phyloP scores from a whole-genome alignment of 1,140 invertebrate genomes.

The Drosophila ogumai region DNA sequence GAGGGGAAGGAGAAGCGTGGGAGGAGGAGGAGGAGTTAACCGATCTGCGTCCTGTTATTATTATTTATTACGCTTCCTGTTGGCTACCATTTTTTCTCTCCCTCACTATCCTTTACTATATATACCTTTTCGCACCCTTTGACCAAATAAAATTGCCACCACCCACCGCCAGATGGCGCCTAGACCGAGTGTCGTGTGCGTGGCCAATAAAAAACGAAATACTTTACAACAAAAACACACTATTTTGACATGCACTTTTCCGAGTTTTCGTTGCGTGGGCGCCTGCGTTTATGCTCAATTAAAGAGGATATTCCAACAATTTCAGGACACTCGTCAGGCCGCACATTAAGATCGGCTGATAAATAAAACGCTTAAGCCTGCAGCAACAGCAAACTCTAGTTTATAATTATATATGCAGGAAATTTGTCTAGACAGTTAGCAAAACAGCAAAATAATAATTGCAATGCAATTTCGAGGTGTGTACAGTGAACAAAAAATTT shows the following conservation, averaged over 20 bases:
- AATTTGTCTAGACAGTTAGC: slow-evolving; percentile 72
- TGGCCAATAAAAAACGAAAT: slow-evolving; percentile 32
- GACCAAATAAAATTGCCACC: slow-evolving; percentile 4
- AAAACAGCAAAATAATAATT: slow-evolving; percentile 39
- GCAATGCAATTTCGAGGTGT: slow-evolving; percentile 35
- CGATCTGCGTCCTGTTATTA: slow-evolving; percentile 52
- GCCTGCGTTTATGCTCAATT: slow-evolving; percentile 57
- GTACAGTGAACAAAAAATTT: not conserved
- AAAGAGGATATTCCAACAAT: slow-evolving; percentile 70
- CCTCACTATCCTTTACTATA: not conserved
- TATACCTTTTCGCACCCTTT: slow-evolving; percentile 1
- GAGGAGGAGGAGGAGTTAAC: slow-evolving; percentile 17
- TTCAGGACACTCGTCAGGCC: slow-evolving; percentile 42
- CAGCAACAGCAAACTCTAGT: slow-evolving; percentile 2
- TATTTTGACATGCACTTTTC: slow-evolving; percentile 56
- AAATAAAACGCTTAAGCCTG: slow-evolving; percentile 24
- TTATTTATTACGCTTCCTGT: slow-evolving; percentile 59
- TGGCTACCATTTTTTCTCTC: not conserved
- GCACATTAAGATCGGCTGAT: slow-evolving; percentile 55
- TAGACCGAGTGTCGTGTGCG: slow-evolving; percentile 27
- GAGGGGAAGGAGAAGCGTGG: slow-evolving; percentile 7
- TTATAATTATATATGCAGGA: slow-evolving; percentile 50
- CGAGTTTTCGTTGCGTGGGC: slow-evolving; percentile 5
- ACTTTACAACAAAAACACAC: slow-evolving; percentile 23
- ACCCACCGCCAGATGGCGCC: slow-evolving; percentile 52